Percentiles rank a stretch among this genome's conserved stretches.
Evolutionary conservation across 2,888 invertebrate species (phyloP).

Genomic region (Lypha dubia): DNA sequence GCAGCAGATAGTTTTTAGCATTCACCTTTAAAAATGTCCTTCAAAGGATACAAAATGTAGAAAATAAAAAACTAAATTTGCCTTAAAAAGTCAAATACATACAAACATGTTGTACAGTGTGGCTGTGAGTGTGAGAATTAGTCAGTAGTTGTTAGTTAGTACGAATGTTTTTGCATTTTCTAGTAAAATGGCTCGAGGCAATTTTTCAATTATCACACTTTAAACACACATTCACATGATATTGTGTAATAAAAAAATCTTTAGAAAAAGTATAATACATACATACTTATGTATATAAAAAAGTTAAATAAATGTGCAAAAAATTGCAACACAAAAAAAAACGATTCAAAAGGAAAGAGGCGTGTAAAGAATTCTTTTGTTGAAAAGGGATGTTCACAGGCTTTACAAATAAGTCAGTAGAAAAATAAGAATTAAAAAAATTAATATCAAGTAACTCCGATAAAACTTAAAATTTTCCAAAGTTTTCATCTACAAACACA

Average conservation of each 20-base stretch:
- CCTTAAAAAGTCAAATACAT: slow-evolving; percentile 9
- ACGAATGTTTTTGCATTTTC: not conserved
- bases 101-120: not conserved
- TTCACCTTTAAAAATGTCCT: slow-evolving; percentile 65
- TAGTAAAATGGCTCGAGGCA: slow-evolving; percentile 41
- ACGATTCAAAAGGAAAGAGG: not conserved
- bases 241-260: slow-evolving; percentile 10
- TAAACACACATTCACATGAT: slow-evolving; percentile 15
- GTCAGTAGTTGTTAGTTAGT: not conserved
- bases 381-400: slow-evolving; percentile 14
- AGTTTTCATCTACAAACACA: no score
- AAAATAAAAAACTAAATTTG: slow-evolving; percentile 6
- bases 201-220: slow-evolving; percentile 72
- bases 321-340: not conserved
- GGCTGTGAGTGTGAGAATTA: not conserved
- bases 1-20: slow-evolving; percentile 47
- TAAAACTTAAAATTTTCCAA: no score
- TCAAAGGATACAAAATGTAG: slow-evolving; percentile 29
- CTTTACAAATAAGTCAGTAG: not conserved
- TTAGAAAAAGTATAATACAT: slow-evolving; percentile 17
- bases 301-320: slow-evolving; percentile 1
- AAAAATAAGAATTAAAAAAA: no score
- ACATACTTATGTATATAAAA: slow-evolving; percentile 29
- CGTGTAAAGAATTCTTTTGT: slow-evolving; percentile 6
- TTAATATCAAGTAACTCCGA: no score